A percentile compares a stretch with the other conserved stretches of the same genome.
phyloP scores from a whole-genome alignment of 2,888 invertebrate genomes.

The Hirtodrosophila confusa region DNA sequence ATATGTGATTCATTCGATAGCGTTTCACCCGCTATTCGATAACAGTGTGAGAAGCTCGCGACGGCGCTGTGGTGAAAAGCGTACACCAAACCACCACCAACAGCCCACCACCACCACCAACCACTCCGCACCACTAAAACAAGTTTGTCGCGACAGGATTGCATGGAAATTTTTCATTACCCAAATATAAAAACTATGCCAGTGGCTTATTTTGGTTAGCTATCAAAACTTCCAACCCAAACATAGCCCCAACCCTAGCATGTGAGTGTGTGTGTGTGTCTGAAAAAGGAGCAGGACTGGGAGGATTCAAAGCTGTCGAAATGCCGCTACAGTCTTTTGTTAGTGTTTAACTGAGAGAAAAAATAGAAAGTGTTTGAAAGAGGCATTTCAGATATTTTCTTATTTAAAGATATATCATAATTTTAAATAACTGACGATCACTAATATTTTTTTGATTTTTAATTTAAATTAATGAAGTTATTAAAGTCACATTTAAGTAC shows the following conservation, averaged over 20 bases:
- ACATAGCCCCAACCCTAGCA: constrained; percentile 6
- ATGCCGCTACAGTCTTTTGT: constrained; percentile 28
- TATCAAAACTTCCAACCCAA: constrained; percentile 8
- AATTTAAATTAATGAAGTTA: too few species aligned
- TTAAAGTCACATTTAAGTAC: too few species aligned
- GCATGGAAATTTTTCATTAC: constrained; percentile 51
- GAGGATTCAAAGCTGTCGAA: constrained; percentile 39
- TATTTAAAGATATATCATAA: too few species aligned
- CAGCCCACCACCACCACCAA: constrained; percentile 6
- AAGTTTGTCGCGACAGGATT: constrained; percentile 30
- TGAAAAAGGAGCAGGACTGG: constrained; percentile 32
- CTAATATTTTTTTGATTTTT: too few species aligned
- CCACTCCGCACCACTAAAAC: constrained; percentile 2
- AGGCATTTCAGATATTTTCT: too few species aligned
- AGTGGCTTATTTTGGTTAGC: constrained; percentile 11
- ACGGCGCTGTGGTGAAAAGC: constrained; percentile 50
- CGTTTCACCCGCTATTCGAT: constrained; percentile 29
- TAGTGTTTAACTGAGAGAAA: too few species aligned
- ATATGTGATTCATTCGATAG: constrained; percentile 43
- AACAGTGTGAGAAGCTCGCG: constrained; percentile 17
- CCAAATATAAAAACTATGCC: constrained; percentile 5
- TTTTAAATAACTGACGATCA: too few species aligned
- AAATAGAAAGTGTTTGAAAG: too few species aligned
- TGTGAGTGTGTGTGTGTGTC: constrained; percentile 11
- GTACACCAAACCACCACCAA: constrained; percentile 21